Conservation (phyloP, 2,113 vertebrate species). For the Terrapene triunguis region DNA sequence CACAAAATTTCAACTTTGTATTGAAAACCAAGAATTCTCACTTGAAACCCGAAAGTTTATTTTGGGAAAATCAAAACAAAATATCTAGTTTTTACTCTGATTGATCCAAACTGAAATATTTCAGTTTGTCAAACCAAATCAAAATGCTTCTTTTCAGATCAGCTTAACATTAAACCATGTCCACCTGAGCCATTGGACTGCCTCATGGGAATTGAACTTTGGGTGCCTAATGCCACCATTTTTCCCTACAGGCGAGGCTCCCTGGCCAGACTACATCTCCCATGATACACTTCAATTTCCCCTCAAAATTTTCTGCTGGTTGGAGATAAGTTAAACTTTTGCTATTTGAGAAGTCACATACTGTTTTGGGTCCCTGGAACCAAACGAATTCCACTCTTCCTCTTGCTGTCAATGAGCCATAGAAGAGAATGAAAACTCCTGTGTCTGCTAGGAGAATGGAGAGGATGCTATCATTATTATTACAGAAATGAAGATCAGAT, state of each 20-base stretch:
- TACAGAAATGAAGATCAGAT: too few species aligned
- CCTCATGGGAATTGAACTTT: neutral
- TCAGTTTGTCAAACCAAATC: neutral
- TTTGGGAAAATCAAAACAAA: slow-evolving; percentile 39
- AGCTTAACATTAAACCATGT: neutral
- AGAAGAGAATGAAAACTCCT: neutral
- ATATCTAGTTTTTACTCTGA: slow-evolving; percentile 44
- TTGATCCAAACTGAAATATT: slow-evolving; percentile 43
- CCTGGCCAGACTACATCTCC: neutral
- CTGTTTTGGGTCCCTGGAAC: neutral
- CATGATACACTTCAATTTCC: neutral
- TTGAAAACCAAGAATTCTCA: slow-evolving; percentile 31
- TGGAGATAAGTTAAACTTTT: neutral
- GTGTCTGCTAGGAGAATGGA: neutral
- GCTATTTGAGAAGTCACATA: neutral
- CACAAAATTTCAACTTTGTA: slow-evolving; percentile 20
- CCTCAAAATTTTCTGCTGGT: neutral
- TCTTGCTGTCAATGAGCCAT: neutral
- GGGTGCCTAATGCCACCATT: neutral
- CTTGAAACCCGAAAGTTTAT: neutral
- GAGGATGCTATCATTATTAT: too few species aligned
- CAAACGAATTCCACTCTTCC: neutral
- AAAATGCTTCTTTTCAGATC: neutral
- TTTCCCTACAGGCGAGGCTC: neutral
- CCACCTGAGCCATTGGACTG: neutral